phyloP scores from a whole-genome alignment of 2,797 vertebrate genomes.

The Mustela erminea region DNA sequence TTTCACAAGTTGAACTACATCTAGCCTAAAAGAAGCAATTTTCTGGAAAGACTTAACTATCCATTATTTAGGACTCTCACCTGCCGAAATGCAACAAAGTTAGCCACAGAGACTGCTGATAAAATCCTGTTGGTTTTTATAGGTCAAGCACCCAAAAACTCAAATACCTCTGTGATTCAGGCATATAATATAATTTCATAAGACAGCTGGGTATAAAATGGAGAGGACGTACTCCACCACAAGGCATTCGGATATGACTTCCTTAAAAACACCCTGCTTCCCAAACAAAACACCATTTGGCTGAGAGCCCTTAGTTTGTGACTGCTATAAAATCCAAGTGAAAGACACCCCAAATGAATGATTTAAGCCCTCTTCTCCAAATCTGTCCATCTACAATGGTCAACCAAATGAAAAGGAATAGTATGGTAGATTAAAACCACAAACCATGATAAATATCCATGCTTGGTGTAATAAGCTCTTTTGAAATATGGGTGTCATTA shows the following conservation, averaged over 20 bases:
- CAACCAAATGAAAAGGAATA: background rate
- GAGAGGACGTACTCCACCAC: background rate
- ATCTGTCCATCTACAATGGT: background rate
- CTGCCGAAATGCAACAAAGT: slow-evolving; percentile 27
- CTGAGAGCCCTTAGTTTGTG: background rate
- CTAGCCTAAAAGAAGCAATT: background rate
- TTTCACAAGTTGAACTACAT: background rate
- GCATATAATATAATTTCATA: background rate
- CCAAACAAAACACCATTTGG: background rate
- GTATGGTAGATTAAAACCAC: background rate
- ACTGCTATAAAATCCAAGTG: background rate
- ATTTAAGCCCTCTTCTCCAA: background rate
- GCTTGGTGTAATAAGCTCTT: slow-evolving; percentile 21
- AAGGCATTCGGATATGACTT: background rate
- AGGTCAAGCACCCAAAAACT: background rate
- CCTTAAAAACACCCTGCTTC: slow-evolving; percentile 11
- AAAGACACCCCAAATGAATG: background rate
- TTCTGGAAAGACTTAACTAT: slow-evolving; percentile 25
- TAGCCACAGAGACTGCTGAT: background rate
- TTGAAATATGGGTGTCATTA: slow-evolving; percentile 21
- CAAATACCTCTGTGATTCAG: background rate
- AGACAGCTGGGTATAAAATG: slow-evolving; percentile 26
- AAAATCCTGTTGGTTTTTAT: background rate
- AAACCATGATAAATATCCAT: background rate
- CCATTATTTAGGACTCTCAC: slow-evolving; percentile 12